These are phyloP conservation scores for Bombus confusus DNA, from an alignment of 1,140 invertebrate genomes.

Conservation along the genomic window DNA sequence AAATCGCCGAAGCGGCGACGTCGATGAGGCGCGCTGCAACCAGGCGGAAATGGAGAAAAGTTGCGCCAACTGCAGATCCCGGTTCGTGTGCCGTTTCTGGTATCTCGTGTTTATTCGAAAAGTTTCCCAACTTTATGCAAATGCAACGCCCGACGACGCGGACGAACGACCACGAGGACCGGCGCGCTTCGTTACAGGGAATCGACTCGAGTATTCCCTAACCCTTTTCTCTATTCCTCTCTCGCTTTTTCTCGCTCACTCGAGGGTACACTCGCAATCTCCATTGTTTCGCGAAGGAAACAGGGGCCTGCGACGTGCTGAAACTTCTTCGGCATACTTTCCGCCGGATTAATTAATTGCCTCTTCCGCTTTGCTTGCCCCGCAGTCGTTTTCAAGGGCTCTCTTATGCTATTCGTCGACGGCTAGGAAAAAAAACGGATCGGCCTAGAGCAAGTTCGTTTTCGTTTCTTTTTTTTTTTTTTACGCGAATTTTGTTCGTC, in stretches of 20 bases:
- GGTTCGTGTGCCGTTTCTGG: slow-evolving; percentile 5
- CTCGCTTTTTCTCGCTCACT: slow-evolving; percentile 2
- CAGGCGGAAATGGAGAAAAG: slow-evolving; percentile 62
- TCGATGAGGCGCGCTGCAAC: background rate
- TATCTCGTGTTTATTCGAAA: slow-evolving; percentile 68
- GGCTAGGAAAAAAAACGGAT: slow-evolving; percentile 3
- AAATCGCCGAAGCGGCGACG: background rate
- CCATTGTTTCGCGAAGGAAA: slow-evolving; percentile 66
- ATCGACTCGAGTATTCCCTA: slow-evolving; percentile 61
- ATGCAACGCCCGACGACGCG: slow-evolving; percentile 52
- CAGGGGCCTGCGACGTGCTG: slow-evolving; percentile 49
- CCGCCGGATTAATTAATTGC: slow-evolving; percentile 65
- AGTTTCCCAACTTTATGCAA: slow-evolving; percentile 66
- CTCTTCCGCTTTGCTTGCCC: slow-evolving; percentile 44
- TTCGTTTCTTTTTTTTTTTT: background rate
- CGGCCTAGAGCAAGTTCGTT: background rate
- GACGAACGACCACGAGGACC: slow-evolving; percentile 17
- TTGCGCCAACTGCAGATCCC: slow-evolving; percentile 52
- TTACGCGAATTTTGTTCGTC: background rate
- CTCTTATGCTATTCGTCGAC: background rate
- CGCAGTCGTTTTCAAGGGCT: slow-evolving; percentile 5
- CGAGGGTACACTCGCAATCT: slow-evolving; percentile 57
- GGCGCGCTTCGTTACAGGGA: slow-evolving; percentile 62
- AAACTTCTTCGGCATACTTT: slow-evolving; percentile 67
- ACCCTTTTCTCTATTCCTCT: background rate